Base-by-base conservation (phyloP, 2,888 invertebrate genomes). In the Iselma pallidipennis region DNA sequence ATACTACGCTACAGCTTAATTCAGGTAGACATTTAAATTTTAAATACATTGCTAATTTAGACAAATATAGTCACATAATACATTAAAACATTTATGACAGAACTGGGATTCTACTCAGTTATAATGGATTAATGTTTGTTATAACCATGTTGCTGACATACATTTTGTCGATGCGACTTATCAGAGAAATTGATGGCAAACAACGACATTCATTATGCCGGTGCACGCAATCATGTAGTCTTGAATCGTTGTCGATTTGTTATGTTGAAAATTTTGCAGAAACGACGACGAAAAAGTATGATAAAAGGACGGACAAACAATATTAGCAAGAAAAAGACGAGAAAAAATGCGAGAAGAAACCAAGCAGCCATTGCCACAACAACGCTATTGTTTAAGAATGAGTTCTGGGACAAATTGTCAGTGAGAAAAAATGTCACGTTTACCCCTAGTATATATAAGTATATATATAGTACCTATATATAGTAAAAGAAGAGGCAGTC, bases 361-460 rank as follows among this genome's bases (percentile, higher is more conserved):
- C n/a, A 29, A 10, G 23, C 6, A 19, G 28, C 14, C 23, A 10
- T 14, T 26, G 7, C 9, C 14, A 25, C 25, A 49, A 25, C 21
- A 21, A 14, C 50, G 14, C 37, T 25, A 67, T 69, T 67, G 68
- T 59, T 55, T 49, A 51, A 49, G 45, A 26, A 45, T 19, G 21
- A 64, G 65, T 63, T 61, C 53, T 49, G 60, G 66, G 73, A 76
- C 74, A 75, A 76, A 76, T 75, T 74, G 75, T 71, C 70, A 64
- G 68, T 66, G 65, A 65, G 69, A 75, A 75, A 76, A 76, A 74
- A 74, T 73, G 74, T 75, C 77, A 76, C 75, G 74, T 75, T 71
- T 74, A 67, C 69, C 67, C 64, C 61, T 57, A 50, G 55, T 57
- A 37, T 60, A 66, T 56, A 63, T 55, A 66, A 19, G 12, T 37